These are phyloP conservation scores for Zele albiditarsus DNA, from an alignment of 2,888 invertebrate genomes.

Conservation along the genomic window DNA sequence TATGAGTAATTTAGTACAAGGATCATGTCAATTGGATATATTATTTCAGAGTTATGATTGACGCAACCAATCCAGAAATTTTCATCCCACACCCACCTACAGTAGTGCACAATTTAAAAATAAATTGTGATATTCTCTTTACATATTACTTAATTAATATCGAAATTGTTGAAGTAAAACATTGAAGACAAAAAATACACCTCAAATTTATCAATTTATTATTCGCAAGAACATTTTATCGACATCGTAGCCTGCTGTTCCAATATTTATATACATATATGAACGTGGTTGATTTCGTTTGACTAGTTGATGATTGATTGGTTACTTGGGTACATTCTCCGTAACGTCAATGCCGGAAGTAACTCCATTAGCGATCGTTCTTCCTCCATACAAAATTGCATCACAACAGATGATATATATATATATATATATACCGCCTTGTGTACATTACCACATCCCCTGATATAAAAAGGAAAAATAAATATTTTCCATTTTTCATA, in stretches of 20 bases:
- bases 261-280: no score
- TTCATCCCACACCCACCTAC: no score
- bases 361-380: conserved; percentile 67
- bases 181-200: background rate
- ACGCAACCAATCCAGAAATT: no score
- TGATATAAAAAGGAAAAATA: no score
- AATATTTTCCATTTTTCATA: no score
- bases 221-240: background rate
- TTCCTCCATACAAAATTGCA: conserved; percentile 55
- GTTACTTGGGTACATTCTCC: conserved; percentile 50
- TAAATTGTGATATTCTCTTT: no score
- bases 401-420: conserved; percentile 44
- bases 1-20: no score
- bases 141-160: background rate
- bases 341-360: conserved; percentile 47
- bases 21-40: no score
- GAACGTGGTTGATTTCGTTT: conserved; percentile 51
- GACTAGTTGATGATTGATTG: conserved; percentile 63
- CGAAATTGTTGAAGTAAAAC: background rate
- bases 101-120: no score
- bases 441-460: no score
- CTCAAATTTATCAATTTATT: background rate
- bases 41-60: no score
- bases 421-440: conserved; percentile 26
- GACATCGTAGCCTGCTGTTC: no score